Evolutionary conservation across 1,140 invertebrate genomes (phyloP), one percentile per base, ranked within the genome.

Genomic region (Eupeodes corollae): DNA sequence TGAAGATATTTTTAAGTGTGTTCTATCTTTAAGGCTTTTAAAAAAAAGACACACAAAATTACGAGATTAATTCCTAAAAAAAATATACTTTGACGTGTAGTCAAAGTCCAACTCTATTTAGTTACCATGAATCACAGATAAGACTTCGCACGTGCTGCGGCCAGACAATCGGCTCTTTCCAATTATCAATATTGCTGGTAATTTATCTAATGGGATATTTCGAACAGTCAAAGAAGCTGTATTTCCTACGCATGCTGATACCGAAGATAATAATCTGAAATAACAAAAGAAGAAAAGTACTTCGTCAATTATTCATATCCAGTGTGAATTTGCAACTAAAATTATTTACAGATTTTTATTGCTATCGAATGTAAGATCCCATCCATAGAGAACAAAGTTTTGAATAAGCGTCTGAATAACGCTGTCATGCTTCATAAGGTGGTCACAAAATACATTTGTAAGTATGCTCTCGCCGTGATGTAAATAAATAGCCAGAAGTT

Each of bases 391-490:
- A 18, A 96, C 71, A 71, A 95, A 96, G 74, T 93, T 91, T 26
- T 78, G 79, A 44, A 82, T 80, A 30, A 97, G 76, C 51, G 85
- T 85, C 67, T 90, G 84, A 42, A 93, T 79, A 42, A 96, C 83
- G 40, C 85, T 85, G 62, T 94, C 91, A 56, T 83, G 84, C 66
- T 91, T 91, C 47, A 97, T 73, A 46, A 93, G 74, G 68, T 96
- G 88, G 46, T 91, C 91, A 71, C 92, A 97, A 77, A 96, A 98
- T 51, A 97, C 90, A 72, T 98, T 94, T 40, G 91, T 82, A 52
- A 92, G 73, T 43, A 97, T 89, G 57, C 91, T 95, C 31, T 79
- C 80, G 69, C 96, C 92, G 67, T 96, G 91, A 67, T 98, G 92
- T 18, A 97, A 75, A 73, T 97, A 98, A 40, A 98, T 78, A 14